phyloP scores from a whole-genome alignment of 2,113 vertebrate species.

The Rostratula benghalensis region DNA sequence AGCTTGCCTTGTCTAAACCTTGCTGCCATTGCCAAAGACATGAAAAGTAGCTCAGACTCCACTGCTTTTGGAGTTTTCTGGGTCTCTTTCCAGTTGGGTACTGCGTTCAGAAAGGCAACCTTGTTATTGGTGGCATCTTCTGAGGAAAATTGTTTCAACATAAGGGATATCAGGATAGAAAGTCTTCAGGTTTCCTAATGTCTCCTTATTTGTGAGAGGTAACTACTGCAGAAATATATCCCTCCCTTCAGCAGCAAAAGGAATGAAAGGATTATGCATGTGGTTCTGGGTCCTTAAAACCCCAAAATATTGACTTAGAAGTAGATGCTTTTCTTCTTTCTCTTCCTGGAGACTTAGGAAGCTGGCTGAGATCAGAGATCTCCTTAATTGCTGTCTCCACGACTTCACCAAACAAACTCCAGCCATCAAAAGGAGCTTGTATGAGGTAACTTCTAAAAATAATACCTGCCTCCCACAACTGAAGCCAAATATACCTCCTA shows the following conservation, averaged over 20 bases:
- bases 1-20: not conserved
- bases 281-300: not conserved
- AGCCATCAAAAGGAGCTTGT: conserved; percentile 46
- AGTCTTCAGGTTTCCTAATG: not conserved
- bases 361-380: conserved; percentile 46
- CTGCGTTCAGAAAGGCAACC: not conserved
- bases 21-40: not conserved
- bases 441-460: conserved; percentile 58
- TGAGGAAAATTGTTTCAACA: not conserved
- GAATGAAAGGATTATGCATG: not conserved
- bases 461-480: conserved; percentile 40
- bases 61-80: not conserved
- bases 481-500: conserved; percentile 56
- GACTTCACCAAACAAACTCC: conserved; percentile 29
- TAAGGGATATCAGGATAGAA: not conserved
- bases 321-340: not conserved
- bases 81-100: not conserved
- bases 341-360: not conserved
- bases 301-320: not conserved
- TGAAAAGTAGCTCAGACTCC: not conserved
- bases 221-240: not conserved
- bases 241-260: not conserved
- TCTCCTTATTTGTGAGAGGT: not conserved
- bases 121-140: not conserved
- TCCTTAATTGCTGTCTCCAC: conserved; percentile 47